Evolutionary conservation across 2,797 vertebrate genomes (phyloP).

Genomic region (Thaleichthys pacificus): DNA sequence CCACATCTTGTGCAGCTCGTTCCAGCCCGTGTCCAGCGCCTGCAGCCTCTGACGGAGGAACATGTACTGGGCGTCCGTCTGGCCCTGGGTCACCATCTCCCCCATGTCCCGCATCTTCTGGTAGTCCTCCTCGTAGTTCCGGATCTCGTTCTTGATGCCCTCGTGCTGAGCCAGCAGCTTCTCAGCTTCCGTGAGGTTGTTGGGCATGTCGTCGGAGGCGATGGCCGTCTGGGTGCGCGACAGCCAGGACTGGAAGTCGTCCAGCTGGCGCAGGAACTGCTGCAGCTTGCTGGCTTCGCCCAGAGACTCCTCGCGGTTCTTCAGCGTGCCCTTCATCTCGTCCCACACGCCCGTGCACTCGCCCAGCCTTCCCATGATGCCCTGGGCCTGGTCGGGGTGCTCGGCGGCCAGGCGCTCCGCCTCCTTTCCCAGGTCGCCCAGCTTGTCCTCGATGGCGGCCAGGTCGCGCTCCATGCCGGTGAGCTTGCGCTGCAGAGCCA

Average conservation of each 20-base stretch:
- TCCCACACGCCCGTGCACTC: slow-evolving; percentile 92
- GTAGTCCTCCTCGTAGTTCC: slow-evolving; percentile 97
- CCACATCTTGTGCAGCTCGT: slow-evolving; percentile 99
- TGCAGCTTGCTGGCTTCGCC: slow-evolving; percentile 98
- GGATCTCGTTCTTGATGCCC: slow-evolving; percentile 94
- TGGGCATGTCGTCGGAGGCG: slow-evolving; percentile 97
- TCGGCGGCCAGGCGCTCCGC: slow-evolving; percentile 87
- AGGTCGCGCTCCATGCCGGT: slow-evolving; percentile 97
- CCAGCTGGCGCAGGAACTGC: slow-evolving; percentile 94
- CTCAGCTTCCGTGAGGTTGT: slow-evolving; percentile 91
- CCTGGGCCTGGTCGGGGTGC: slow-evolving; percentile 92
- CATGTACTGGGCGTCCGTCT: slow-evolving; percentile 97
- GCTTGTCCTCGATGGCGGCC: slow-evolving; percentile 94
- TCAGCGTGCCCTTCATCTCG: slow-evolving; percentile 95
- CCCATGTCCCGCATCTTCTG: slow-evolving; percentile 99
- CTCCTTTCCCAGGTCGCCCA: slow-evolving; percentile 90
- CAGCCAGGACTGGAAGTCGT: slow-evolving; percentile 98
- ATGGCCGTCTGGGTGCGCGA: slow-evolving; percentile 95
- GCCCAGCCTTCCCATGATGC: slow-evolving; percentile 86
- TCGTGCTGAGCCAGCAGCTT: slow-evolving; percentile 96
- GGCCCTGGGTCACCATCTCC: slow-evolving; percentile 96
- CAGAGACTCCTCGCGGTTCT: slow-evolving; percentile 92
- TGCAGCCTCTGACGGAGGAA: slow-evolving; percentile 94
- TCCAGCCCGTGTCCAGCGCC: slow-evolving; percentile 96
- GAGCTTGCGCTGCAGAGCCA: slow-evolving; percentile 96